phyloP scores from a whole-genome alignment of 2,888 invertebrate species.

The Eupithecia pulchellata region DNA sequence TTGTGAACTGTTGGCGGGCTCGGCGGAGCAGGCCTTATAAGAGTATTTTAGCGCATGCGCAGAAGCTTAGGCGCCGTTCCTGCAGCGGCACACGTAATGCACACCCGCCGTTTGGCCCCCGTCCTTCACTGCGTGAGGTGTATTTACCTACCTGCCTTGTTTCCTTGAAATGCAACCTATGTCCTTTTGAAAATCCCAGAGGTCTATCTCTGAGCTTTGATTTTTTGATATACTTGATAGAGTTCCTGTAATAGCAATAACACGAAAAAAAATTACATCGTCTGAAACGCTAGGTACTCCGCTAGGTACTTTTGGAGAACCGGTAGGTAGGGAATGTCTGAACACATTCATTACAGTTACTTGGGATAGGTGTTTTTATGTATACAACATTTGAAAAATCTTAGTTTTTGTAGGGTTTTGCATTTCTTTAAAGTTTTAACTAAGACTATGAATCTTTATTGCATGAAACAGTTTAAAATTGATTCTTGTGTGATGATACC shows the following conservation, averaged over 20 bases:
- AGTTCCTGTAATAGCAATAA: not conserved
- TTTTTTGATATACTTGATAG: not conserved
- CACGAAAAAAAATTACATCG: not conserved
- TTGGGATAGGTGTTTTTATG: not conserved
- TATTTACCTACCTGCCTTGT: conserved; percentile 15
- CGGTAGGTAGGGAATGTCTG: too few species aligned
- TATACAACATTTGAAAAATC: not conserved
- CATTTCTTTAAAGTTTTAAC: too few species aligned
- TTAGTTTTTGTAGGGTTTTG: not conserved
- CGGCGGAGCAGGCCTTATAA: conserved; percentile 61
- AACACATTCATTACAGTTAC: not conserved
- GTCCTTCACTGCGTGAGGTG: conserved; percentile 24
- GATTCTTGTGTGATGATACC: too few species aligned
- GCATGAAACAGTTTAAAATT: too few species aligned
- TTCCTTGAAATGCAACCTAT: conserved; percentile 30
- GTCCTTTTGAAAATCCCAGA: conserved; percentile 17
- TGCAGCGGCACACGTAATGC: conserved; percentile 61
- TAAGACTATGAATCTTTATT: not conserved
- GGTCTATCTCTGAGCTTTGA: conserved; percentile 7
- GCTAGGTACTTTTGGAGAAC: too few species aligned
- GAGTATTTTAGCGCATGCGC: conserved; percentile 68
- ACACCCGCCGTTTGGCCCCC: conserved; percentile 43
- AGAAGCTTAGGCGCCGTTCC: conserved; percentile 43
- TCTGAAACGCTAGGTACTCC: too few species aligned
- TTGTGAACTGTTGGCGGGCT: conserved; percentile 65